phyloP scores from a whole-genome alignment of 2,797 vertebrate genomes.

The Strix occidentalis region DNA sequence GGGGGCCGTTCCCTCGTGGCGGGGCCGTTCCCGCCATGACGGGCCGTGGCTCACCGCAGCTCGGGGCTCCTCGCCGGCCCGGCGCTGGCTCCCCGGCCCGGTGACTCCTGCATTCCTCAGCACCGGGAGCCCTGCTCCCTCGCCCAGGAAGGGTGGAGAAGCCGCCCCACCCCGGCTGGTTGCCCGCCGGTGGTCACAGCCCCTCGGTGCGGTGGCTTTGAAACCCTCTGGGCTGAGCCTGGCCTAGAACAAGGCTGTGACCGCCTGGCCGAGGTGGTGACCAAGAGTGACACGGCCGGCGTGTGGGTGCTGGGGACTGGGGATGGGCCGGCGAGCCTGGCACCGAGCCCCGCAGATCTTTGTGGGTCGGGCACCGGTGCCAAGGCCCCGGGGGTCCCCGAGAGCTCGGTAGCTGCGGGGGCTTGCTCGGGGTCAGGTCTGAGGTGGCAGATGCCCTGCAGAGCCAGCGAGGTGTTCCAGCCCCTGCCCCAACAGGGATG shows the following conservation, averaged over 20 bases:
- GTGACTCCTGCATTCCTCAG: not conserved
- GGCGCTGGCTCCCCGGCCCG: not conserved
- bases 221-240: not conserved
- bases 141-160: not conserved
- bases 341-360: accelerated
- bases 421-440: not conserved
- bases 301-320: accelerated
- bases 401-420: accelerated
- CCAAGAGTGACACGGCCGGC: not conserved
- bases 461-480: no score
- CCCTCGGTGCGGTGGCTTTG: not conserved
- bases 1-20: not conserved
- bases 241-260: not conserved
- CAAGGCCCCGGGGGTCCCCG: accelerated
- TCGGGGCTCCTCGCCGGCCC: not conserved
- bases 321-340: not conserved
- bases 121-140: not conserved
- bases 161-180: not conserved
- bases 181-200: not conserved
- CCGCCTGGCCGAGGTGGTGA: not conserved
- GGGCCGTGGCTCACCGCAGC: not conserved
- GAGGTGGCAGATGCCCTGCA: not conserved
- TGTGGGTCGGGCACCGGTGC: not conserved
- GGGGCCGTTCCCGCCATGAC: not conserved
- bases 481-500: not conserved